These are phyloP conservation scores for Homalodisca vitripennis DNA, from an alignment of 1,140 invertebrate genomes.

Conservation along the genomic window DNA sequence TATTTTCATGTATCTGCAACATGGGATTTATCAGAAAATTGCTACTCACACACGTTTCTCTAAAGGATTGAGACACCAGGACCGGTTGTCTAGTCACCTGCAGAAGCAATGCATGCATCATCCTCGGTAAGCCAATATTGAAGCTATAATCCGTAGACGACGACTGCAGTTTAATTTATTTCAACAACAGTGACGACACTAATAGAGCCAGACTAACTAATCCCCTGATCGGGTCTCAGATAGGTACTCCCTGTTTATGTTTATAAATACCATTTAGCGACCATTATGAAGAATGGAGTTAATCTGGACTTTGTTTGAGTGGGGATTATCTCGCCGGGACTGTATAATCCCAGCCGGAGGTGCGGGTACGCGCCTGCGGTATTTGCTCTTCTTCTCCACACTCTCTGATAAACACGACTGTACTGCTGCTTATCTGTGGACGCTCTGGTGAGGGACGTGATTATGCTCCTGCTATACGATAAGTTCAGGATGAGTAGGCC, in stretches of 20 bases:
- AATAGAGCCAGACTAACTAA: neutral
- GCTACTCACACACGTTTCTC: too few species aligned
- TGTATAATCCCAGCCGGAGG: neutral
- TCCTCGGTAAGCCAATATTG: neutral
- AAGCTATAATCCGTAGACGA: neutral
- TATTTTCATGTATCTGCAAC: too few species aligned
- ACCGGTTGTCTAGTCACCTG: too few species aligned
- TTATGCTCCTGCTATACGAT: too few species aligned
- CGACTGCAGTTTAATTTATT: neutral
- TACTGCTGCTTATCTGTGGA: too few species aligned
- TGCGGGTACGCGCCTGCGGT: neutral
- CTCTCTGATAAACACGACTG: too few species aligned
- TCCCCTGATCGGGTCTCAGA: neutral
- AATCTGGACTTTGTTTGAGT: constrained; percentile 10
- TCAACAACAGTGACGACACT: constrained; percentile 11
- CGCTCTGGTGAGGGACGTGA: too few species aligned
- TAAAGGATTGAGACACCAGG: too few species aligned
- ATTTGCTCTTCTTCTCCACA: too few species aligned
- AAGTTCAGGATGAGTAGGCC: too few species aligned
- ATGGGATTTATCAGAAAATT: too few species aligned
- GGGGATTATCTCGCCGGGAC: neutral
- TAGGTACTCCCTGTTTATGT: neutral
- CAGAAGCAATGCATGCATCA: neutral
- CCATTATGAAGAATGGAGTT: constrained; percentile 22
- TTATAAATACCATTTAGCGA: neutral